These are phyloP conservation scores for Channallabes apus DNA, from an alignment of 2,797 vertebrate species.

Conservation along the genomic window DNA sequence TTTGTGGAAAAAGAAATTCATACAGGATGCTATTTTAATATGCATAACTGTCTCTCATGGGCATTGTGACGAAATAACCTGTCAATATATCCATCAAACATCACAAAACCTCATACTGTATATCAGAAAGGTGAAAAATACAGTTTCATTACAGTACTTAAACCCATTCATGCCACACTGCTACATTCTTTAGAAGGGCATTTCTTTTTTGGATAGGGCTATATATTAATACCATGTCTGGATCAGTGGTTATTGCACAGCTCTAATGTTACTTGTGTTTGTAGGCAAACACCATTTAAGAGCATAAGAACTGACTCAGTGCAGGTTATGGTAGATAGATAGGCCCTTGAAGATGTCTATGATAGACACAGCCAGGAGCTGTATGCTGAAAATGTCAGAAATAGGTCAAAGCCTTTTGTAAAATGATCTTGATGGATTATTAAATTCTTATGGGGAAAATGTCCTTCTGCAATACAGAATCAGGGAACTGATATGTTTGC, in stretches of 20 bases:
- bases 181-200: slow-evolving; percentile 49
- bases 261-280: slow-evolving; percentile 33
- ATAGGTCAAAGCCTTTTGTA: slow-evolving; percentile 45
- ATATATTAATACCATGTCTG: slow-evolving; percentile 47
- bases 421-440: slow-evolving; percentile 41
- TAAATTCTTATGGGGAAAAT: slow-evolving; percentile 37
- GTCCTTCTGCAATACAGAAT: slow-evolving; percentile 38
- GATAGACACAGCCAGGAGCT: slow-evolving; percentile 38
- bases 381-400: slow-evolving; percentile 49
- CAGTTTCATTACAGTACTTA: neutral
- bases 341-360: slow-evolving; percentile 53
- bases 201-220: slow-evolving; percentile 42
- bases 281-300: slow-evolving; percentile 36
- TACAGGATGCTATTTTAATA: too few species aligned
- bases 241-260: slow-evolving; percentile 41
- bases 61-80: slow-evolving; percentile 40
- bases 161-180: slow-evolving; percentile 36
- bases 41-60: slow-evolving; percentile 23
- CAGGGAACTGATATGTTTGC: slow-evolving; percentile 47
- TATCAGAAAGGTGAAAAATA: slow-evolving; percentile 10
- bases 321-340: slow-evolving; percentile 37
- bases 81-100: slow-evolving; percentile 27
- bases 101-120: slow-evolving; percentile 22
- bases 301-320: slow-evolving; percentile 34
- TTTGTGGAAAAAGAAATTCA: too few species aligned